Evolutionary conservation across 2,888 invertebrate species (phyloP), one percentile per base, ranked within the genome.

Genomic region (Periphyllus acericola): DNA sequence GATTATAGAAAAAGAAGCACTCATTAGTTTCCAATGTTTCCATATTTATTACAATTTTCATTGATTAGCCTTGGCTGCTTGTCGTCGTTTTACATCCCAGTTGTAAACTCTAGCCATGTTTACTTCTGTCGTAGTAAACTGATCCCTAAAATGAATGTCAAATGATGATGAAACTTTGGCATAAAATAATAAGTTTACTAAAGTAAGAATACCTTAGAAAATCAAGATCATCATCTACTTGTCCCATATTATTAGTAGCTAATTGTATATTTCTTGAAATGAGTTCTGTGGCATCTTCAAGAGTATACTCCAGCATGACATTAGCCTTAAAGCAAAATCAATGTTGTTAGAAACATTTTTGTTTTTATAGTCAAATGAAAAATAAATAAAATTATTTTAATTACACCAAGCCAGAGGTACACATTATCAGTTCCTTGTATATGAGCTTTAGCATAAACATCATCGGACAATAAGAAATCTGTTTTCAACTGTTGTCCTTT

Each of bases 51-150:
- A 83, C 32, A 19, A 72, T 46, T n/a, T 52, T 71, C 34, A 87
- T 81, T 87, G 71, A 74, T 87, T 87, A 46, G 79, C 79, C 79
- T 85, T 89, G 21, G 89, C 89, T 4, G 89, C 88, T 71, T 89
- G 89, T 79, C 89, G 72, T 71, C 95, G 94, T 92, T 98, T 98
- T 5, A 99, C 98, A 92, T 98, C 97, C 98, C 98, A 99, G 92
- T 99, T 99, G 92, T 97, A 98, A 40, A 99, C 97, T 91, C 99
- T 93, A 55, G 99, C 99, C 97, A 99, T 98, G 92, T 99, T 99
- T 40, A 99, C 99, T 94, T 99, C 99, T 78, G 98, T 97, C 34
- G 98, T 99, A 29, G 99, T 99, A 91, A 97, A 96, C 92, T 99
- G 99, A 93, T 99, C 99, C 91, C 98, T 96, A 91, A 90, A 93